Evolutionary conservation across 2,888 invertebrate species (phyloP).

Genomic region (Cheilosia variabilis): DNA sequence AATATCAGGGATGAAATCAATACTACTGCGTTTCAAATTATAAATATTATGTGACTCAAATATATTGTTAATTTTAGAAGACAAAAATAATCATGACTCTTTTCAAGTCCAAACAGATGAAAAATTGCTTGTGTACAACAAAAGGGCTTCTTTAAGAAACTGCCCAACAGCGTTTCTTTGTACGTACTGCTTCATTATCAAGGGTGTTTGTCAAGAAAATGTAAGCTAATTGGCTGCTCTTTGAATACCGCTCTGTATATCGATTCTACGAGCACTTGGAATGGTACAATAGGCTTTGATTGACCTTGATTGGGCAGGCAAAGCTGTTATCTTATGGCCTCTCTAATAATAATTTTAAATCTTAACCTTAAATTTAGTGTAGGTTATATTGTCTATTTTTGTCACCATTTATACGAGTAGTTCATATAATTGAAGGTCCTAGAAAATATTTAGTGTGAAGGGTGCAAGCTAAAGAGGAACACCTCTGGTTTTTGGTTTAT

Average conservation of each 20-base stretch:
- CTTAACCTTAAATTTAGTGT: too few species aligned
- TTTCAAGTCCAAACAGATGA: constrained; percentile 8
- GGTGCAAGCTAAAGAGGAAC: too few species aligned
- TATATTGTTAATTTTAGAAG: constrained; percentile 19
- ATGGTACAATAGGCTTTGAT: too few species aligned
- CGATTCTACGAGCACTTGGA: neutral
- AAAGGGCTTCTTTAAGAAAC: neutral
- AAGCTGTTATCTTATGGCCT: too few species aligned
- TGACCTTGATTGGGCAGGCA: too few species aligned
- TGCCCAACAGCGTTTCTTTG: neutral
- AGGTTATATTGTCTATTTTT: too few species aligned
- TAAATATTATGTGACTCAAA: constrained; percentile 7
- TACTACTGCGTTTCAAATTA: constrained; percentile 5
- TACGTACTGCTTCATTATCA: neutral
- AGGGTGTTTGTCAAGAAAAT: neutral
- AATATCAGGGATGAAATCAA: neutral
- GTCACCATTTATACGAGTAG: too few species aligned
- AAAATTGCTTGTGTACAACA: neutral
- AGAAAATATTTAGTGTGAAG: too few species aligned
- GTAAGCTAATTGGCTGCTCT: neutral
- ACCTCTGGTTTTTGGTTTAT: too few species aligned
- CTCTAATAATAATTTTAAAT: too few species aligned
- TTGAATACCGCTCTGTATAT: neutral
- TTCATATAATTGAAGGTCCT: too few species aligned
- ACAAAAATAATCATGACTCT: neutral